phyloP scores from a whole-genome alignment of 2,888 invertebrate genomes.

The Melinaea menophilus region DNA sequence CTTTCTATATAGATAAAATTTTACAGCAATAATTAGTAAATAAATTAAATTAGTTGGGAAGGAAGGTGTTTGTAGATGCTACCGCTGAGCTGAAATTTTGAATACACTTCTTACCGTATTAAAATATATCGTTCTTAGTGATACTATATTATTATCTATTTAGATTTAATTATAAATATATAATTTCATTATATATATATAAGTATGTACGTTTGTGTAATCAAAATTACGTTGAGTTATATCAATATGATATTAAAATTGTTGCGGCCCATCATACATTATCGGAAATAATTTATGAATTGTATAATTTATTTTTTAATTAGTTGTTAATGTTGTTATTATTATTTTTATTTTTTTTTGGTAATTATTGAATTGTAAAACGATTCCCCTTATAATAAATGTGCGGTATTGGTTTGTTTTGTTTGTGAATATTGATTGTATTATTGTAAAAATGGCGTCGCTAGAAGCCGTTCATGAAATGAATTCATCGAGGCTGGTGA shows the following conservation, averaged over 20 bases:
- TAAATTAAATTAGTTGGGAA: conserved; percentile 69
- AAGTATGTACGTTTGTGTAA: conserved; percentile 44
- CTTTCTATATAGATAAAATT: conserved; percentile 71
- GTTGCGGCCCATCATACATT: conserved; percentile 67
- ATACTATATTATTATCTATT: conserved; percentile 6
- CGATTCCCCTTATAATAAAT: conserved; percentile 47
- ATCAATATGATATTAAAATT: conserved; percentile 73
- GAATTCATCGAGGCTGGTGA: background rate
- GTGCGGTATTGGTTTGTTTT: conserved; percentile 47
- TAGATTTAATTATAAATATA: conserved; percentile 4
- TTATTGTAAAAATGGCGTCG: conserved; percentile 26
- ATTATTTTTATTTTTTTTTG: conserved; percentile 46
- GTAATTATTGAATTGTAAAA: conserved; percentile 56
- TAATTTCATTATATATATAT: too few species aligned
- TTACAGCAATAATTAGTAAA: conserved; percentile 75
- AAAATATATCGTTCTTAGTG: conserved; percentile 4
- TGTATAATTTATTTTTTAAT: conserved; percentile 58
- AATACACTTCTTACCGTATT: background rate
- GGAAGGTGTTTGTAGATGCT: conserved; percentile 70
- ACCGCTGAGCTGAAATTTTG: conserved; percentile 42
- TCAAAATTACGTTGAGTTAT: conserved; percentile 53
- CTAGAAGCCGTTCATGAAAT: background rate
- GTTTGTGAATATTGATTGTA: conserved; percentile 46
- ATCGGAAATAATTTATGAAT: conserved; percentile 54
- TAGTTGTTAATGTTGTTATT: conserved; percentile 63